A percentile compares a stretch with the other conserved stretches of the same genome.
Conservation (phyloP, 2,797 vertebrate species). For the Myotis pilosus region DNA sequence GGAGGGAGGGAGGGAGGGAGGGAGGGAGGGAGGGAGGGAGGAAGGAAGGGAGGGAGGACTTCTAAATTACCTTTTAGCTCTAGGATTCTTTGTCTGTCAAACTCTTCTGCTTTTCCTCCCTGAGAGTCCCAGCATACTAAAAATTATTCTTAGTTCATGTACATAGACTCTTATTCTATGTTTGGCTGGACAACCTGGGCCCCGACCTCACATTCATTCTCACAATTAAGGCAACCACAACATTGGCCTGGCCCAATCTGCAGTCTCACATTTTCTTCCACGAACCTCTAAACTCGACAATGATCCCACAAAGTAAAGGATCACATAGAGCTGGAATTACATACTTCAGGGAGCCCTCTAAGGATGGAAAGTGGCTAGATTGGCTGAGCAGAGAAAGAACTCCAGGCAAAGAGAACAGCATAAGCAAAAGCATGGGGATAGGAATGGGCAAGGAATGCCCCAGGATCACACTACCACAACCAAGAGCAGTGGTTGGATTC, state of each 20-base stretch:
- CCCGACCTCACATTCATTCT: neutral
- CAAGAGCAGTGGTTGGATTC: neutral
- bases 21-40: neutral
- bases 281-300: neutral
- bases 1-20: too few species aligned
- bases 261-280: neutral
- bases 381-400: neutral
- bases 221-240: neutral
- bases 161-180: neutral
- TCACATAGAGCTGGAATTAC: neutral
- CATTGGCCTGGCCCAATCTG: neutral
- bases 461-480: neutral
- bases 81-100: neutral
- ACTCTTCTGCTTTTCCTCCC: neutral
- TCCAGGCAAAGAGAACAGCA: neutral
- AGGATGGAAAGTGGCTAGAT: too few species aligned
- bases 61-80: neutral
- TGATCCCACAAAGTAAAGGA: neutral
- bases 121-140: neutral
- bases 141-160: neutral
- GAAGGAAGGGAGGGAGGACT: fast-evolving
- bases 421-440: neutral
- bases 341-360: neutral
- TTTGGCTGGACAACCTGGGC: neutral
- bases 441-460: neutral